phyloP scores from a whole-genome alignment of 1,140 invertebrate genomes.

The Drosophila santomea region DNA sequence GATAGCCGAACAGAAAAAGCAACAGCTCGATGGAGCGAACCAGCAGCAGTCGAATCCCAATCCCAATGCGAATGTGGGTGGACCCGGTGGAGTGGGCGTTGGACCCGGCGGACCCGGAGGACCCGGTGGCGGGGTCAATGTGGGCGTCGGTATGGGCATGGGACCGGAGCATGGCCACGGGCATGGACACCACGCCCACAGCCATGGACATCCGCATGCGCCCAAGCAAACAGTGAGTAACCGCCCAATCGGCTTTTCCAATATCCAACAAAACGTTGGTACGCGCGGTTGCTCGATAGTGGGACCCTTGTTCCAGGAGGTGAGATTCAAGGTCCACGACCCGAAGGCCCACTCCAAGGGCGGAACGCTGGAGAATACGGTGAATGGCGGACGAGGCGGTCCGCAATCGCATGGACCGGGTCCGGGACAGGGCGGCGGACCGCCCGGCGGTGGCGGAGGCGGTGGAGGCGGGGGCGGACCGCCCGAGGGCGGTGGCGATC shows the following conservation, averaged over 20 bases:
- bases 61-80: conserved; percentile 82
- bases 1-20: conserved; percentile 95
- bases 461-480: conserved; percentile 77
- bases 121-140: conserved; percentile 28
- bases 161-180: conserved; percentile 85
- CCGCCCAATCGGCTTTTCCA: conserved; percentile 85
- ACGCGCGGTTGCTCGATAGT: conserved; percentile 88
- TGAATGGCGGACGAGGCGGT: conserved; percentile 91
- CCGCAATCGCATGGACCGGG: conserved; percentile 84
- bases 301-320: conserved; percentile 94
- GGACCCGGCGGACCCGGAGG: conserved; percentile 70
- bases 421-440: conserved; percentile 66
- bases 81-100: conserved; percentile 53
- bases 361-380: conserved; percentile 94
- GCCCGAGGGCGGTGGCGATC: conserved; percentile 86
- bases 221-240: conserved; percentile 85
- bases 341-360: conserved; percentile 96
- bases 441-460: conserved; percentile 77
- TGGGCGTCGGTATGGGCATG: conserved; percentile 53
- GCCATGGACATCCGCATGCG: conserved; percentile 85
- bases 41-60: conserved; percentile 86
- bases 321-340: conserved; percentile 96
- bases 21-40: conserved; percentile 88
- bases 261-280: conserved; percentile 85
- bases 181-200: conserved; percentile 85